These are phyloP conservation scores for Xenentodon cancila DNA, from an alignment of 2,797 vertebrate species.

Conservation along the genomic window DNA sequence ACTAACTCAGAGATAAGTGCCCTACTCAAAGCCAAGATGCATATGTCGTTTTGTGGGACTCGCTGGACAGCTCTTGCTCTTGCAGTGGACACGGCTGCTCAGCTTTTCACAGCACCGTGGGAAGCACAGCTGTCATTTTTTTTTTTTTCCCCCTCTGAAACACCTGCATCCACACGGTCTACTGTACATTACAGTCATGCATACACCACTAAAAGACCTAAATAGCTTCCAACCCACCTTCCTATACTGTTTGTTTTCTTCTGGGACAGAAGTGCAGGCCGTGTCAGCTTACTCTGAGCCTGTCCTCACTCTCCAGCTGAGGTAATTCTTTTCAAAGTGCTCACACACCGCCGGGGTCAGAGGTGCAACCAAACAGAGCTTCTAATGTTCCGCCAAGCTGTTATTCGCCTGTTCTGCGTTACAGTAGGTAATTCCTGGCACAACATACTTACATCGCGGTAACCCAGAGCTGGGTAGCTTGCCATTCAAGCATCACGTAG, in stretches of 20 bases:
- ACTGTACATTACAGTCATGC: conserved; percentile 6
- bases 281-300: conserved; percentile 48
- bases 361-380: conserved; percentile 64
- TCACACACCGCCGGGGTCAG: conserved; percentile 57
- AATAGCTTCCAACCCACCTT: conserved; percentile 46
- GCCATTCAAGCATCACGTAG: conserved; percentile 39
- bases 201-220: conserved; percentile 16
- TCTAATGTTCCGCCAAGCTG: conserved; percentile 44
- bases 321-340: conserved; percentile 53
- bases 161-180: conserved; percentile 41
- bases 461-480: conserved; percentile 21
- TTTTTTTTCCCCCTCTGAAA: not conserved
- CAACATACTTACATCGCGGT: conserved; percentile 11
- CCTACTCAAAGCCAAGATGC: conserved; percentile 18
- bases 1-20: not conserved
- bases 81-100: conserved; percentile 3
- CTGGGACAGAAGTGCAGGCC: conserved; percentile 41
- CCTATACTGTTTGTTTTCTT: conserved; percentile 59
- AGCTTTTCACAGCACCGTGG: conserved; percentile 20
- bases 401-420: conserved; percentile 14
- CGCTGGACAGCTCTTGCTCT: not conserved
- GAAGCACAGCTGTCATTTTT: conserved; percentile 12
- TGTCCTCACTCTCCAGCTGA: conserved; percentile 36
- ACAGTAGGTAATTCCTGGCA: conserved; percentile 31
- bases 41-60: conserved; percentile 7